Conservation (phyloP, 1,140 invertebrate genomes). For the Pararge aegeria region DNA sequence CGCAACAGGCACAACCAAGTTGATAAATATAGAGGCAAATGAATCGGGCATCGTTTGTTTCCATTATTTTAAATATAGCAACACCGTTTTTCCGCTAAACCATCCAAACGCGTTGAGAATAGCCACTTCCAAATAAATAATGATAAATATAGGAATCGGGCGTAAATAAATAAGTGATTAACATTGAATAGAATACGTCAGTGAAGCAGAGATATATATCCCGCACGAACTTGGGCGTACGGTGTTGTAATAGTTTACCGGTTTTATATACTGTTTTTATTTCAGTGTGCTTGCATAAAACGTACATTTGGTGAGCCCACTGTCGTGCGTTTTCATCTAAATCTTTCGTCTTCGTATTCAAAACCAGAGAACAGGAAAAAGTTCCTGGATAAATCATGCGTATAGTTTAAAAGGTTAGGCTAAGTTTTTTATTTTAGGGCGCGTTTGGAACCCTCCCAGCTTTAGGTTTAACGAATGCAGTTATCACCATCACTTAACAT, state of each 20-base stretch:
- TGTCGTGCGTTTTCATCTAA: too few relatives aligned
- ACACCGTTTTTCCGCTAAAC: constrained; percentile 35
- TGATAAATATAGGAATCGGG: constrained; percentile 35
- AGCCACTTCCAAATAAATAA: constrained; percentile 38
- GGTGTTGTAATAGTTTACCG: background rate
- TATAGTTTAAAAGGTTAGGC: too few relatives aligned
- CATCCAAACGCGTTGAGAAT: constrained; percentile 23
- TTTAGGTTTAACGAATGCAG: too few relatives aligned
- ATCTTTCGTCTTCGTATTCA: background rate
- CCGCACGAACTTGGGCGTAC: constrained; percentile 16
- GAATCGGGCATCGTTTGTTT: constrained; percentile 8
- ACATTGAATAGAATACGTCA: constrained; percentile 15
- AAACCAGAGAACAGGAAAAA: too few relatives aligned
- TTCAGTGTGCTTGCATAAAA: too few relatives aligned
- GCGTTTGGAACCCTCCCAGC: too few relatives aligned
- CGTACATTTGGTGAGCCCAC: too few relatives aligned
- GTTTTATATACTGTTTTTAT: background rate
- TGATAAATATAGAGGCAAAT: constrained; percentile 9
- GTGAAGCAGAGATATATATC: constrained; percentile 13
- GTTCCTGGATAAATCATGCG: too few relatives aligned
- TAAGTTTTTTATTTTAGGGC: too few relatives aligned
- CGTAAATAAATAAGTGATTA: constrained; percentile 27
- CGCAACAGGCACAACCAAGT: background rate
- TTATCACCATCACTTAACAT: too few relatives aligned
- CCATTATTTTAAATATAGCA: constrained; percentile 34